phyloP scores from a whole-genome alignment of 2,888 invertebrate species.

The Nemoura dubitans region DNA sequence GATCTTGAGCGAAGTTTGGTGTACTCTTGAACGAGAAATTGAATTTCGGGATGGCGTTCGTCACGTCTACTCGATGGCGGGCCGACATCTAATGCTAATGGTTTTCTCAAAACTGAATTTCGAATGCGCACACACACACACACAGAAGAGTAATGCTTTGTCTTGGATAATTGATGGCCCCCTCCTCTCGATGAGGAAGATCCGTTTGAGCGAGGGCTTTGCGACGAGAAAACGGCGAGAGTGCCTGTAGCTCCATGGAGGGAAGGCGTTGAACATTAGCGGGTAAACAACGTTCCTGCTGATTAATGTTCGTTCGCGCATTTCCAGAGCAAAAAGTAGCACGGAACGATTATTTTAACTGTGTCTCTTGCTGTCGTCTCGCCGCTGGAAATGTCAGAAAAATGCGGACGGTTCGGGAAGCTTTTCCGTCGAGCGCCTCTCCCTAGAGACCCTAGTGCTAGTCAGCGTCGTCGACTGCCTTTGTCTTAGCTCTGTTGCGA shows the following conservation, averaged over 20 bases:
- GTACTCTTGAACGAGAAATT: neutral
- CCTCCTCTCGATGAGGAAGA: neutral
- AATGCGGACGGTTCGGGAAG: neutral
- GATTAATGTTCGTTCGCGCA: constrained; percentile 7
- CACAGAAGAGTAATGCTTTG: neutral
- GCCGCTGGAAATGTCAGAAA: neutral
- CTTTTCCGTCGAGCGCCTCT: neutral
- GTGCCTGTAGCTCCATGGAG: neutral
- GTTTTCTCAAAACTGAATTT: neutral
- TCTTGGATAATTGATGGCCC: neutral
- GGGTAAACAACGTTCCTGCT: neutral
- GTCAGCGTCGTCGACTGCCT: neutral
- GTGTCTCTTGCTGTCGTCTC: neutral
- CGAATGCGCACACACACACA: neutral
- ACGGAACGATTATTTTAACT: neutral
- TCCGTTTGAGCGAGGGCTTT: neutral
- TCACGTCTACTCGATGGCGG: neutral
- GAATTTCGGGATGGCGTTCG: neutral
- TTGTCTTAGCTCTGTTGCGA: constrained; percentile 12
- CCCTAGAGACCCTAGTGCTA: neutral
- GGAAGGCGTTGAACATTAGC: neutral
- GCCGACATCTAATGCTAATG: neutral
- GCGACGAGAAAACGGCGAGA: neutral
- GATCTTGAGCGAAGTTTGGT: neutral
- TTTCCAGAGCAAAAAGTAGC: neutral